Evolutionary conservation across 1,140 invertebrate genomes (phyloP).

Genomic region (Pseudoatta argentina): DNA sequence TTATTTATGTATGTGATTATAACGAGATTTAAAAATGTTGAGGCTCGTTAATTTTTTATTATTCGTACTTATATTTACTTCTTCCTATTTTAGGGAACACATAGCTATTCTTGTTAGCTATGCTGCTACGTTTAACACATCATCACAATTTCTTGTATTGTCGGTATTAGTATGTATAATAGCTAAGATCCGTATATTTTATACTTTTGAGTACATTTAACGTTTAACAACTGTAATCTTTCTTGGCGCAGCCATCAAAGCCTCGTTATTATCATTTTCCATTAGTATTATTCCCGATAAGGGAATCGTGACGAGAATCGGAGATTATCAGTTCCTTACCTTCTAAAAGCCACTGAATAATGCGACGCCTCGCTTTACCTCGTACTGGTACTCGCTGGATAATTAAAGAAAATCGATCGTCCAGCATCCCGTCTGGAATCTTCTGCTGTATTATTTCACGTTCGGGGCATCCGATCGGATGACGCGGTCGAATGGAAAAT

Average conservation of each 20-base stretch:
- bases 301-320: slow-evolving; percentile 31
- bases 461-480: neutral
- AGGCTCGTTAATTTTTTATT: neutral
- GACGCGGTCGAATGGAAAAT: slow-evolving; percentile 52
- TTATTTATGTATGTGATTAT: neutral
- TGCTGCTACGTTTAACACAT: neutral
- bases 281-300: slow-evolving; percentile 47
- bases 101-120: neutral
- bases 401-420: slow-evolving; percentile 68
- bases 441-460: slow-evolving; percentile 54
- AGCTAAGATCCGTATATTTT: neutral
- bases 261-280: neutral
- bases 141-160: neutral
- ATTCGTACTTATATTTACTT: neutral
- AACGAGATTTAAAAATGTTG: neutral
- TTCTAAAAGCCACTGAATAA: slow-evolving; percentile 59
- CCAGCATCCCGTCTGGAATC: slow-evolving; percentile 27
- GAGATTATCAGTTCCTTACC: slow-evolving; percentile 46
- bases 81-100: neutral
- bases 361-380: slow-evolving; percentile 34
- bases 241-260: neutral
- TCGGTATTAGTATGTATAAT: slow-evolving; percentile 10
- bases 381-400: slow-evolving; percentile 37
- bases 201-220: slow-evolving; percentile 6
- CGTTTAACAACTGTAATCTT: slow-evolving; percentile 21